A percentile compares a stretch with the other conserved stretches of the same genome.
These are phyloP conservation scores for Plusia festucae DNA, from an alignment of 2,888 invertebrate genomes.

Conservation along the genomic window DNA sequence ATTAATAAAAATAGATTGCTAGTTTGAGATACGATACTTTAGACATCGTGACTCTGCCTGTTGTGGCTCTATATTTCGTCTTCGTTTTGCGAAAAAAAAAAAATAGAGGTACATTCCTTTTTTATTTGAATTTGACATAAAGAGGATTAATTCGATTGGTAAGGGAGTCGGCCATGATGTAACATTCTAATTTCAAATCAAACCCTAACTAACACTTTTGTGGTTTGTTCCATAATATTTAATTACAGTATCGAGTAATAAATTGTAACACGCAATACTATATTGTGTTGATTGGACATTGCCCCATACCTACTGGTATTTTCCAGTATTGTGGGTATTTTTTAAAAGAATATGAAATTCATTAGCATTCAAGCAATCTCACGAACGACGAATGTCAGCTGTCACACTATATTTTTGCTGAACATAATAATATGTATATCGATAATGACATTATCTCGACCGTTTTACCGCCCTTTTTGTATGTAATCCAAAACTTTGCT, in stretches of 20 bases:
- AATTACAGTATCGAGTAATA: background rate
- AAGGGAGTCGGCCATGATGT: background rate
- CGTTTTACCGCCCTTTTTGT: too few relatives aligned
- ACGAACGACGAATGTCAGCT: too few relatives aligned
- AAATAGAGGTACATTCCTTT: too few relatives aligned
- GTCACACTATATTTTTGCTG: too few relatives aligned
- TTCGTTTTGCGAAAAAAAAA: too few relatives aligned
- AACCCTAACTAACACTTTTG: background rate
- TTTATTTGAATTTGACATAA: background rate
- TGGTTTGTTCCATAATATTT: background rate
- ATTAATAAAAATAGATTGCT: constrained; percentile 15
- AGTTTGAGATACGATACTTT: background rate
- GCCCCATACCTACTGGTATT: background rate
- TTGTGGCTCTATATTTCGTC: background rate
- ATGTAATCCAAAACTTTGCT: too few relatives aligned
- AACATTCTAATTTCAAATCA: constrained; percentile 2
- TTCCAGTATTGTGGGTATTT: background rate
- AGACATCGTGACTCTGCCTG: background rate
- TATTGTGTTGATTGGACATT: background rate
- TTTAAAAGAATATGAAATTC: background rate
- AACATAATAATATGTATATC: too few relatives aligned
- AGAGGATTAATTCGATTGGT: background rate
- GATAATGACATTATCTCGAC: too few relatives aligned
- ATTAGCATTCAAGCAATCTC: too few relatives aligned
- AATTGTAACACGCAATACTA: background rate